A percentile compares a stretch with the other conserved stretches of the same genome.
Evolutionary conservation across 2,113 vertebrate genomes (phyloP).

Genomic region (Pterophyllum scalare): DNA sequence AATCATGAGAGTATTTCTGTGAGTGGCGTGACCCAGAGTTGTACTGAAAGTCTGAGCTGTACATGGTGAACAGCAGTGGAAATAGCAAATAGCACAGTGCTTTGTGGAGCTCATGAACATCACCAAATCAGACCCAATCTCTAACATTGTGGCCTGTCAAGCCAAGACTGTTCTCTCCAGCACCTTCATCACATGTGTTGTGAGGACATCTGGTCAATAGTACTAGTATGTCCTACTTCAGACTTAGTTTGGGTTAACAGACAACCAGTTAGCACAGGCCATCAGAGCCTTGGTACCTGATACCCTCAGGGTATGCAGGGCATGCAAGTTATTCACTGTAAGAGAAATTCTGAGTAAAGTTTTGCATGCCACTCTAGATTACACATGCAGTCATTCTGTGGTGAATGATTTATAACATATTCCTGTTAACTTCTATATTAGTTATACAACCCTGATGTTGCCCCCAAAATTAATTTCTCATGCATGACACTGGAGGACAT

Average conservation of each 20-base stretch:
- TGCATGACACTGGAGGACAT: not conserved
- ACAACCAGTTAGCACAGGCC: not conserved
- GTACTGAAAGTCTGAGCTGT: too few relatives aligned
- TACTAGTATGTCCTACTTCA: not conserved
- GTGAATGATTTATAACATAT: not conserved
- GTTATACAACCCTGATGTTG: not conserved
- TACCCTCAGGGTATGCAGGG: not conserved
- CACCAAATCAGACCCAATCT: too few relatives aligned
- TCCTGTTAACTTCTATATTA: not conserved
- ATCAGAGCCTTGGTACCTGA: not conserved
- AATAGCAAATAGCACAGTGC: too few relatives aligned
- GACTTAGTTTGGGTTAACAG: not conserved
- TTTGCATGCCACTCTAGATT: not conserved
- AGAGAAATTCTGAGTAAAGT: not conserved
- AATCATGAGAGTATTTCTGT: too few relatives aligned
- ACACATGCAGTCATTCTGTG: not conserved
- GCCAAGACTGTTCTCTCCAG: not conserved
- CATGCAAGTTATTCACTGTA: not conserved
- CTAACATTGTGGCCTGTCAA: too few relatives aligned
- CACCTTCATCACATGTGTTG: not conserved
- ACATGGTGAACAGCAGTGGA: too few relatives aligned
- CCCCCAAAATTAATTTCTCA: fast-evolving
- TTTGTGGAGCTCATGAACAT: too few relatives aligned
- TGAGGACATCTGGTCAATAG: not conserved
- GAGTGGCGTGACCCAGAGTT: too few relatives aligned